phyloP scores from a whole-genome alignment of 2,113 vertebrate genomes.

The Todiramphus saurophagus region DNA sequence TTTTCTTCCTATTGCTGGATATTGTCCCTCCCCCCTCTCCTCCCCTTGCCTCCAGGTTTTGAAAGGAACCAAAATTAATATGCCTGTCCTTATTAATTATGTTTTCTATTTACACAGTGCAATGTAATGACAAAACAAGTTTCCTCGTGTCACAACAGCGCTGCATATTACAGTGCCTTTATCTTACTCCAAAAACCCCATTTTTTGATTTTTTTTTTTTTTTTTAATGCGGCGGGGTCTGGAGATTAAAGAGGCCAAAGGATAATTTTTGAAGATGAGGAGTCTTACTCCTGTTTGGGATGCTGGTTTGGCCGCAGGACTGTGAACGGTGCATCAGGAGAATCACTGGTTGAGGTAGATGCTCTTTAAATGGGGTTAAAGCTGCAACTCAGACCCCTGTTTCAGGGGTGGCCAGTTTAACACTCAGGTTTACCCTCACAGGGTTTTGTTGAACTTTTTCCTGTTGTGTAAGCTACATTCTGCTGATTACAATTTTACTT shows the following conservation, averaged over 20 bases:
- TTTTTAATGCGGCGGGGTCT: background rate
- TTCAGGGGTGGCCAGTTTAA: background rate
- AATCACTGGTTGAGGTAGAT: background rate
- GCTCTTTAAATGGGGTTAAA: background rate
- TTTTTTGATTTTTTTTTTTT: background rate
- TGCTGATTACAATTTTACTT: background rate
- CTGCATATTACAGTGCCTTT: background rate
- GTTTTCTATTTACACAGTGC: background rate
- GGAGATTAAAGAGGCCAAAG: background rate
- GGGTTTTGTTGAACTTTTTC: background rate
- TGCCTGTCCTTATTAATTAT: slow-evolving; percentile 45
- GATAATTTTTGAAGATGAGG: background rate
- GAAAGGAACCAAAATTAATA: slow-evolving; percentile 17
- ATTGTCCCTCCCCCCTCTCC: background rate
- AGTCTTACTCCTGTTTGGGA: background rate
- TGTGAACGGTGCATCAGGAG: background rate
- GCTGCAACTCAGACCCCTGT: background rate
- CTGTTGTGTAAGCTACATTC: background rate
- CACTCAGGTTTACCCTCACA: background rate
- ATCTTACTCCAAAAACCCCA: background rate
- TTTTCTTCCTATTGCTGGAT: slow-evolving; percentile 29
- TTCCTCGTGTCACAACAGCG: background rate
- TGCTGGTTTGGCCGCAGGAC: background rate
- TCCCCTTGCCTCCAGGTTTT: slow-evolving; percentile 16
- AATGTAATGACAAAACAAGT: background rate